phyloP scores from a whole-genome alignment of 2,797 vertebrate genomes.

The Pseudochaenichthys georgianus region DNA sequence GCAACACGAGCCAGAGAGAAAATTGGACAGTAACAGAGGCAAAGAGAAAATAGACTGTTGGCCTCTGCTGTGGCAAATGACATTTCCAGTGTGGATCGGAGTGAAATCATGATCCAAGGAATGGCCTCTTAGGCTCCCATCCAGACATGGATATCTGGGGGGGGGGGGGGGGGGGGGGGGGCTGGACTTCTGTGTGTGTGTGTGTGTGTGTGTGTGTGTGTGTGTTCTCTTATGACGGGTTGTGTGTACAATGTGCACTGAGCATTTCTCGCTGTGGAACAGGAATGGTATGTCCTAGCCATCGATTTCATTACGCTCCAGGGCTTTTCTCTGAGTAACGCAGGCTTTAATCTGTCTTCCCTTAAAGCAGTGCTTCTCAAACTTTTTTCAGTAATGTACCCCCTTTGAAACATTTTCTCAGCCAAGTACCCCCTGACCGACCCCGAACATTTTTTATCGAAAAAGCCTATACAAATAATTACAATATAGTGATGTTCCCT shows the following conservation, averaged over 20 bases:
- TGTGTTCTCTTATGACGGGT: conserved; percentile 24
- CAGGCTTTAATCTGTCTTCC: conserved; percentile 73
- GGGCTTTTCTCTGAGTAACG: conserved; percentile 70
- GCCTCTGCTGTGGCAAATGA: conserved; percentile 63
- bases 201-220: conserved; percentile 13
- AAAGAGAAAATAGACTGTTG: conserved; percentile 4
- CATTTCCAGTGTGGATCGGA: conserved; percentile 65
- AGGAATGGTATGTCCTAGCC: conserved; percentile 74
- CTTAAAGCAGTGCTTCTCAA: conserved; percentile 36
- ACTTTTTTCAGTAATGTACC: no score
- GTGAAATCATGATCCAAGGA: conserved; percentile 70
- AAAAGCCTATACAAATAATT: no score
- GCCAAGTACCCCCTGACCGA: no score
- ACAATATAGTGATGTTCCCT: no score
- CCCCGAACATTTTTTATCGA: no score
- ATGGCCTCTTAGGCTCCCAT: conserved; percentile 61
- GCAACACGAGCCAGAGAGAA: conserved; percentile 9
- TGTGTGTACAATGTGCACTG: conserved; percentile 64
- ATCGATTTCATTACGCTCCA: conserved; percentile 81
- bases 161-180: conserved; percentile 33
- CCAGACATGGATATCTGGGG: conserved; percentile 71
- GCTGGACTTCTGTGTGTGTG: conserved; percentile 32
- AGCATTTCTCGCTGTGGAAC: conserved; percentile 63
- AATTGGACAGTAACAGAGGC: conserved; percentile 24
- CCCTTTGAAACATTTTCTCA: no score